These are phyloP conservation scores for Aricia artaxerxes DNA, from an alignment of 2,888 invertebrate genomes.

Conservation along the genomic window DNA sequence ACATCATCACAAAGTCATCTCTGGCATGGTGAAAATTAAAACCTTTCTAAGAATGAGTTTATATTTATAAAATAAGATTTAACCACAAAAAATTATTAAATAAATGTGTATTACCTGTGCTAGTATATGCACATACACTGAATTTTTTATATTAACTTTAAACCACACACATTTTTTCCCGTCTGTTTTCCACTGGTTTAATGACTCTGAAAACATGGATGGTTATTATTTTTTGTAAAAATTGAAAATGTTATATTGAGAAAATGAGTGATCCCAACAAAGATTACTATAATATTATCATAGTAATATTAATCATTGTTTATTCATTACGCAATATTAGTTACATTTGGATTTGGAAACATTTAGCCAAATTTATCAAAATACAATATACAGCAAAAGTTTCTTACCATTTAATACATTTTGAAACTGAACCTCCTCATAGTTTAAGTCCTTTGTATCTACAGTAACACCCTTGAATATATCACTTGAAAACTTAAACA, in stretches of 20 bases:
- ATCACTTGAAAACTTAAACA: constrained; percentile 20
- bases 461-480: constrained; percentile 12
- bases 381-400: neutral
- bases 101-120: constrained; percentile 76
- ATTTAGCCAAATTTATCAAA: neutral
- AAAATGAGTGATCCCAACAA: too few species aligned
- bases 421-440: neutral
- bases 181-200: constrained; percentile 83
- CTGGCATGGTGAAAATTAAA: constrained; percentile 95
- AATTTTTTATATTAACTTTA: constrained; percentile 84
- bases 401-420: constrained; percentile 11
- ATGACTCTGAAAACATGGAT: constrained; percentile 80
- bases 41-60: constrained; percentile 81
- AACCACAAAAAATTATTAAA: constrained; percentile 1
- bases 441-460: neutral
- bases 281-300: too few species aligned
- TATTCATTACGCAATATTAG: too few species aligned
- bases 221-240: neutral
- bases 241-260: neutral
- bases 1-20: constrained; percentile 89
- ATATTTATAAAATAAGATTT: constrained; percentile 26
- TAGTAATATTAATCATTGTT: too few species aligned
- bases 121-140: constrained; percentile 86
- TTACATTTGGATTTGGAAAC: too few species aligned
- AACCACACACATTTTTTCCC: constrained; percentile 90